Base-by-base conservation (phyloP, 2,797 vertebrate species). In the Notolabrus celidotus region DNA sequence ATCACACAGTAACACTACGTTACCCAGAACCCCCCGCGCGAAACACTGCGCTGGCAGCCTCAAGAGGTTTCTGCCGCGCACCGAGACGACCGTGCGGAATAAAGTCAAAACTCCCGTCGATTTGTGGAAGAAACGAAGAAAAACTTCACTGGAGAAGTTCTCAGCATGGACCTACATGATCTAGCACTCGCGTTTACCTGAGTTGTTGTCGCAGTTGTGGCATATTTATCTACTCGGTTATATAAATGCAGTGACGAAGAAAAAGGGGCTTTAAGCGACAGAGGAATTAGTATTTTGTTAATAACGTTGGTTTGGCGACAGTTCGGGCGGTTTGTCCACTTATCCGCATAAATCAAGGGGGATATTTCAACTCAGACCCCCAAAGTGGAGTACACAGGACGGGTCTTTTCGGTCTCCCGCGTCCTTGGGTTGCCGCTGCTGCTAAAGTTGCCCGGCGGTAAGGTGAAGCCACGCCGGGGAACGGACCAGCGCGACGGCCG, bases 41-140 rank as follows among this genome's bases (percentile, higher is more conserved):
- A 4, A 46, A 59, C 67, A 68, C n/a, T 68, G 59, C 61, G 74
- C 68, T 79, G 82, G 78, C 69, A 82, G 74, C 80, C 87, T 83
- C 84, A 81, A 92, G 91, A 85, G 89, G 80, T 70, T 92, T 89
- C 88, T 88, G 74, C 88, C 93, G 93, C 92, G 93, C 90, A 87
- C 63, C 62, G 76, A 82, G 67, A 84, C 53, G 85, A 89, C 80
- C 59, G 89, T 89, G 91, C 92, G 86, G 88, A 93, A 88, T 90
- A 86, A 88, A 86, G 83, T 85, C 79, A 71, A 74, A 88, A 92
- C 88, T 92, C 84, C 83, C 41, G 73, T 85, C 77, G 80, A 81
- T 86, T 88, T 82, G 67, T 84, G 62, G 77, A 71, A 86, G 76
- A 86, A 60, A 74, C 54, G 67, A 36, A 38, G 49, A 17, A 62